Evolutionary conservation across 2,113 vertebrate genomes (phyloP).

Genomic region (Scortum barcoo): DNA sequence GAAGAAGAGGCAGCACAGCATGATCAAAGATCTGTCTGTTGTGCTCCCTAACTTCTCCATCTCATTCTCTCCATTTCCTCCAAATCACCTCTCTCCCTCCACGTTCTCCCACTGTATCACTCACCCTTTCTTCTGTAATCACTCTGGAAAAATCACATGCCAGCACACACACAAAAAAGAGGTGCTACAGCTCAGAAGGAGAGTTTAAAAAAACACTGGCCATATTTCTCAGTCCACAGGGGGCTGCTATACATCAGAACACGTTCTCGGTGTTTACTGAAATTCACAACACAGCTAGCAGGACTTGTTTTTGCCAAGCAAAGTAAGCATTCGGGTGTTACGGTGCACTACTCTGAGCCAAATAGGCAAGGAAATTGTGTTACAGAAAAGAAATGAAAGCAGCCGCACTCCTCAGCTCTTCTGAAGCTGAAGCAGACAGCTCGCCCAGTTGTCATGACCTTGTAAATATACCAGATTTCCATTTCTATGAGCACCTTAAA

Average conservation of each 20-base stretch:
- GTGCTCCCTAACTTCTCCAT: not conserved
- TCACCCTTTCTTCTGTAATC: conserved; percentile 2
- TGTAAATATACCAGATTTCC: not conserved
- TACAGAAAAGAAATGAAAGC: too few relatives aligned
- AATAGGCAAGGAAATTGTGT: not conserved
- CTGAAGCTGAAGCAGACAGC: not conserved
- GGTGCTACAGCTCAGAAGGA: not conserved
- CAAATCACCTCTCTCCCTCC: not conserved
- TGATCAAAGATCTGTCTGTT: conserved; percentile 36
- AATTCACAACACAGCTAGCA: not conserved
- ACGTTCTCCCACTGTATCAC: not conserved
- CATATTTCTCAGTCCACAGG: not conserved
- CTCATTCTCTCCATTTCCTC: not conserved
- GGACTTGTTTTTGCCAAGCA: not conserved
- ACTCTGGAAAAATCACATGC: not conserved
- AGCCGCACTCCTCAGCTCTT: not conserved
- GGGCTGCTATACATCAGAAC: not conserved
- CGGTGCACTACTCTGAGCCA: not conserved
- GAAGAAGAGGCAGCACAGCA: conserved; percentile 23
- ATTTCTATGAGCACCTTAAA: not conserved
- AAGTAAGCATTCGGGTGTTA: not conserved
- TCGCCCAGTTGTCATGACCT: not conserved
- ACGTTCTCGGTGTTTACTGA: not conserved
- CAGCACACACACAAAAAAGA: not conserved
- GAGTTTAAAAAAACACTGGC: not conserved